These are phyloP conservation scores for Philotrypesis tridentata DNA, from an alignment of 1,140 invertebrate genomes.

Conservation along the genomic window DNA sequence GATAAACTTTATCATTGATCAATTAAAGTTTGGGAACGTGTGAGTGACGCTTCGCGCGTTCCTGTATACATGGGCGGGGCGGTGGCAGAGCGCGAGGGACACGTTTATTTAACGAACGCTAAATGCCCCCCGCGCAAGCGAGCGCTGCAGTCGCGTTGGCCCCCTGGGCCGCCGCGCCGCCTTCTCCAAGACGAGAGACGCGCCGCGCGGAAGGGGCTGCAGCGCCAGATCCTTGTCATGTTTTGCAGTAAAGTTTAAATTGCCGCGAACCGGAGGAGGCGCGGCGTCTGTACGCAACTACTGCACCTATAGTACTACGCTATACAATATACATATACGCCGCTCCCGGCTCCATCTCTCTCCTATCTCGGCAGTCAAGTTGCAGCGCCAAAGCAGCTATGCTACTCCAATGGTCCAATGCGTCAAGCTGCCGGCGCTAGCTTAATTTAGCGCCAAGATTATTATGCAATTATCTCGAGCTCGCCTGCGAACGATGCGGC, in stretches of 20 bases:
- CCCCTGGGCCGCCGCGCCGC: neutral
- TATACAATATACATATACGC: too few relatives aligned
- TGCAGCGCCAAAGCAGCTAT: neutral
- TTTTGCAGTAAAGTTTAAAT: conserved; percentile 67
- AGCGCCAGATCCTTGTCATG: conserved; percentile 56
- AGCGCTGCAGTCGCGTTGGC: neutral
- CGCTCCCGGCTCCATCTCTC: neutral
- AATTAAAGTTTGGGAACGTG: conserved; percentile 75
- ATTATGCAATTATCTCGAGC: conserved; percentile 36
- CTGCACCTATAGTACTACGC: too few relatives aligned
- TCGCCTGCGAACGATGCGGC: neutral
- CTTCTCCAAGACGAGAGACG: conserved; percentile 39
- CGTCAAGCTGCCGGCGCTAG: neutral
- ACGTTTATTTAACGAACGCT: conserved; percentile 53
- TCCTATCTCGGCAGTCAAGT: neutral
- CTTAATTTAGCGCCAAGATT: conserved; percentile 33
- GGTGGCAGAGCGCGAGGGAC: conserved; percentile 15
- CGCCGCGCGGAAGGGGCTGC: conserved; percentile 42
- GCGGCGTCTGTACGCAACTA: too few relatives aligned
- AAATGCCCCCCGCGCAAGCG: neutral
- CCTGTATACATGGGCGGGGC: neutral
- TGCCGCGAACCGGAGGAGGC: conserved; percentile 52
- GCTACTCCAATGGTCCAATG: conserved; percentile 20
- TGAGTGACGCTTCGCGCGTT: conserved; percentile 69
- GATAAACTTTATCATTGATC: conserved; percentile 76